phyloP scores from a whole-genome alignment of 2,888 invertebrate species.

The Drosophila anomelani region DNA sequence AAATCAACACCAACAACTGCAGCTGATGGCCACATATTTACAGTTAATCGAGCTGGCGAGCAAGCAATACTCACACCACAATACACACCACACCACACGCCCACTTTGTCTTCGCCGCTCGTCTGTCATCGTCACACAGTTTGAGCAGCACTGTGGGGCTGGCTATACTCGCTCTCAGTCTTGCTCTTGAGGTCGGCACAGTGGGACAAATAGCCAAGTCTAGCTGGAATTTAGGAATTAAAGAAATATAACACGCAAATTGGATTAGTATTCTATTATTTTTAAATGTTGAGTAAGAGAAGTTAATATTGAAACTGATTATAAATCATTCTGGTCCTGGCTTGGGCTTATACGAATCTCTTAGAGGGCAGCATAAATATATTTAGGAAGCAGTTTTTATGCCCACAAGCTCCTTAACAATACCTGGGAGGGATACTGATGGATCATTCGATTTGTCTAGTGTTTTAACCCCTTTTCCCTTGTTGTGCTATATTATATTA shows the following conservation, averaged over 20 bases:
- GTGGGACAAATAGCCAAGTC: conserved; percentile 1
- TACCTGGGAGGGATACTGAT: too few relatives aligned
- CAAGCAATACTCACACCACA: conserved; percentile 22
- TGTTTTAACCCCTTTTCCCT: too few relatives aligned
- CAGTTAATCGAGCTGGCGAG: conserved; percentile 43
- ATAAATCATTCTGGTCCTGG: too few relatives aligned
- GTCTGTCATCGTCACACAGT: conserved; percentile 55
- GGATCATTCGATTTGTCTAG: too few relatives aligned
- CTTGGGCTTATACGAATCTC: too few relatives aligned
- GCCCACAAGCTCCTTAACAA: too few relatives aligned
- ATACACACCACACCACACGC: conserved; percentile 30
- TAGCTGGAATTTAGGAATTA: background rate
- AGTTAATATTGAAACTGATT: too few relatives aligned
- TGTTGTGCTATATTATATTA: too few relatives aligned
- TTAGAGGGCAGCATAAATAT: too few relatives aligned
- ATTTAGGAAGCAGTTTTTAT: too few relatives aligned
- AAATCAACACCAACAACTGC: conserved; percentile 27
- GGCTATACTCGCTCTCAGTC: conserved; percentile 9
- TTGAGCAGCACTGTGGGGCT: conserved; percentile 40
- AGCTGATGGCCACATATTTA: conserved; percentile 34
- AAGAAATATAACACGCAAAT: background rate
- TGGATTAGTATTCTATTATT: too few relatives aligned
- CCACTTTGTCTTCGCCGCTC: conserved; percentile 52
- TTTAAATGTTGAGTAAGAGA: too few relatives aligned
- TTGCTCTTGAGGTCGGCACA: conserved; percentile 5